Conservation (phyloP, 2,113 vertebrate genomes). For the Xiphorhynchus elegans region DNA sequence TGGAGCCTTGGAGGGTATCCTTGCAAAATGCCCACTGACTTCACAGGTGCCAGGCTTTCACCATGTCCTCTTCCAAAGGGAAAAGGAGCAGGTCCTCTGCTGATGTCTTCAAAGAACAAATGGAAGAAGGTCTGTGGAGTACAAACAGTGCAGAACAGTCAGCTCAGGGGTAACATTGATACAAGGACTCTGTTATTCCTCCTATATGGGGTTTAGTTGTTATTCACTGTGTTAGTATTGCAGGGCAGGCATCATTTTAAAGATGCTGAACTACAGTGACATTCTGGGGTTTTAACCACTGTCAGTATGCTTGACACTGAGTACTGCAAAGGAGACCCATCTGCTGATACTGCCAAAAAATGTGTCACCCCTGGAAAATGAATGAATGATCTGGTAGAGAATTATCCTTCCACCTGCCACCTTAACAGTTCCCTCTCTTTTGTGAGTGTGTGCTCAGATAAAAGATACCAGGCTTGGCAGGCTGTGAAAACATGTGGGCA, state of each 20-base stretch:
- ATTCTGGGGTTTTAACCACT: neutral
- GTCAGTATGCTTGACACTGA: neutral
- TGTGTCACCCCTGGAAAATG: neutral
- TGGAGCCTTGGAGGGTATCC: neutral
- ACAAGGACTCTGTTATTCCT: neutral
- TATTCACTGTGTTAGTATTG: neutral
- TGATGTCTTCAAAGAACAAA: neutral
- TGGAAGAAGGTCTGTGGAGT: neutral
- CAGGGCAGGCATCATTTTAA: neutral
- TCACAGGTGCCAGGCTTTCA: neutral
- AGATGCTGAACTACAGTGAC: neutral
- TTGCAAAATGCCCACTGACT: fast-evolving
- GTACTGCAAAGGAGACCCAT: neutral
- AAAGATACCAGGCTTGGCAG: neutral
- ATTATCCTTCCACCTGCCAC: neutral
- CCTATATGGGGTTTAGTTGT: neutral
- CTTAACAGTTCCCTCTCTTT: neutral
- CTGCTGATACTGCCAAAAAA: neutral
- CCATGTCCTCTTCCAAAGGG: neutral
- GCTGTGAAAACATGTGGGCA: neutral
- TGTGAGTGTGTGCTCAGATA: neutral
- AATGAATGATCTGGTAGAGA: neutral
- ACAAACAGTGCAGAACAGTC: neutral
- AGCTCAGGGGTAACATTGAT: neutral
- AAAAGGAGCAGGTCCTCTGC: neutral